These are phyloP conservation scores for Shargacucullia verbasci DNA, from an alignment of 2,888 invertebrate genomes.

Conservation along the genomic window DNA sequence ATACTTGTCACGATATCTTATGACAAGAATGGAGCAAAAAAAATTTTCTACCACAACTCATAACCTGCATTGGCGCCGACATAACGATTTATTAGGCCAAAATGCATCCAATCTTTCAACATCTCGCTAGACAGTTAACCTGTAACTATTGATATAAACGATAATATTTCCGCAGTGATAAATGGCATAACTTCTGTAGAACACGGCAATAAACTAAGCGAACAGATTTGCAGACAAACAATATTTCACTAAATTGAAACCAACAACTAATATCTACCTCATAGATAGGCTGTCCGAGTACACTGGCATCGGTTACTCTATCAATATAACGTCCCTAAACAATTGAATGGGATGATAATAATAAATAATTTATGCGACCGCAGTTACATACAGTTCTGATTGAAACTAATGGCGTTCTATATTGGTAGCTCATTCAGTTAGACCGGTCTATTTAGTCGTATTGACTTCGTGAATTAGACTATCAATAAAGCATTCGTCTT, in stretches of 20 bases:
- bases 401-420: conserved; percentile 66
- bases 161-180: background rate
- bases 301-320: conserved; percentile 52
- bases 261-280: conserved; percentile 34
- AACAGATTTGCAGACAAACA: conserved; percentile 18
- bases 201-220: conserved; percentile 13
- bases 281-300: conserved; percentile 39
- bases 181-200: conserved; percentile 19
- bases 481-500: conserved; percentile 44
- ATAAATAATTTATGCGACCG: conserved; percentile 69
- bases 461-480: conserved; percentile 34
- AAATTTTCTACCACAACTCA: conserved; percentile 3
- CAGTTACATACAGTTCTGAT: conserved; percentile 64
- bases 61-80: background rate
- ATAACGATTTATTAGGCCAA: too few relatives aligned
- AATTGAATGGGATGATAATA: conserved; percentile 63
- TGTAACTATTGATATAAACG: too few relatives aligned
- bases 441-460: conserved; percentile 46
- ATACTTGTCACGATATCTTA: conserved; percentile 6
- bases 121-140: too few relatives aligned
- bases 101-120: too few relatives aligned
- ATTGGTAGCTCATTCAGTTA: conserved; percentile 51
- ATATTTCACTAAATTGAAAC: conserved; percentile 32
- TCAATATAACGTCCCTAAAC: conserved; percentile 63
- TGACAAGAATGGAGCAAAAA: conserved; percentile 2